Evolutionary conservation across 2,888 invertebrate species (phyloP), one percentile per base, ranked within the genome.

Genomic region (Camptogramma bilineatum): DNA sequence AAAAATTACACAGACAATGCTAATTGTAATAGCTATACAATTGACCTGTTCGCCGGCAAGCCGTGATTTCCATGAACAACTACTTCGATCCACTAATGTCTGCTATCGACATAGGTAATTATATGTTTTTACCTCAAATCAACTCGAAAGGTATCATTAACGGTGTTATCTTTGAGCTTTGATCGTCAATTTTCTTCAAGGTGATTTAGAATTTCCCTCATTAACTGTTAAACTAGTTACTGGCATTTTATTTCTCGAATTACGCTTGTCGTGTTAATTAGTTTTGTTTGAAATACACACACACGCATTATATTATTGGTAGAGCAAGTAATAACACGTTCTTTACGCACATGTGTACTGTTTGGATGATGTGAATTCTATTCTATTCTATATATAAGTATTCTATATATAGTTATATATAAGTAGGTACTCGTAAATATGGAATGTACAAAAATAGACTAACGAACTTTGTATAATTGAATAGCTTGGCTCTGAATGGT

Each of bases 51-150:
- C 9, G 54, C 7, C 39, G 28, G 21, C 50, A 42, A 13, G 51
- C 34, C 42, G 44, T 55, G 55, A 62, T 62, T 62, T 52, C 47
- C 52, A 62, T 62, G 51, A 55, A 55, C 51, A 53, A 34, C 21
- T 17, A 34, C 21, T 17, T 46, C 34, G 24, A 34, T 50, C 50
- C 13, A 16, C 13, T 54, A 54, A 61, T 50, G n/a, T 18, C 54
- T 31, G 17, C 48, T 48, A 61, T 54, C 18, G 55, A 55, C 34
- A 55, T 62, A n/a, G n/a, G n/a, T n/a, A 55, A 55, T 55, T 62
- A 21, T 62, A 44, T 21, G 2, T 7, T 48, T 52, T 52, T 59
- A 48, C 52, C 44, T 31, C n/a, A 18, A 28, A 19, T 52, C 18
- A 1, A 51, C 51, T 44, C 34, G 42, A 51, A 39, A 34, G 28